Conservation (phyloP, 2,113 vertebrate genomes). For the Actenoides lindsayi region DNA sequence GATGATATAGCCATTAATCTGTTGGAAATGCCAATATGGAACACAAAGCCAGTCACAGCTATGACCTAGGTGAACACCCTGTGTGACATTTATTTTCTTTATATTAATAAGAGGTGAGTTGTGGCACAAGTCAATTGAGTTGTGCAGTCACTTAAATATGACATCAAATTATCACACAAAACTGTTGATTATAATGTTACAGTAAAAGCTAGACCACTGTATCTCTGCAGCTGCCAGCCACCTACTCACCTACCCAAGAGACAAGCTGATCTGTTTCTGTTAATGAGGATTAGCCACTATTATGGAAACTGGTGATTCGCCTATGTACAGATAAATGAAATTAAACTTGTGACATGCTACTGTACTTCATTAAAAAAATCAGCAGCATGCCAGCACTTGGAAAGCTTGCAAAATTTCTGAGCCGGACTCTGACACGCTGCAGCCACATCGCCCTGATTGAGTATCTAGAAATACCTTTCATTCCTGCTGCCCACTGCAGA, state of each 20-base stretch:
- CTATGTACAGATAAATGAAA: not conserved
- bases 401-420: not conserved
- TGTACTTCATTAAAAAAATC: not conserved
- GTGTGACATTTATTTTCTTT: not conserved
- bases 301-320: not conserved
- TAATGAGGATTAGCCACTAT: not conserved
- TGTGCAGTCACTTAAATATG: not conserved
- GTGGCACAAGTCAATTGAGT: not conserved
- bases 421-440: not conserved
- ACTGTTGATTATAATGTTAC: not conserved
- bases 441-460: not conserved
- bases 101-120: not conserved
- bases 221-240: not conserved
- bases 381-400: not conserved
- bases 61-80: not conserved
- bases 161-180: not conserved
- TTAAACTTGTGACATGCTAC: not conserved
- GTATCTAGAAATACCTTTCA: not conserved
- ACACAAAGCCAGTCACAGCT: not conserved
- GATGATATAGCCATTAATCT: not conserved
- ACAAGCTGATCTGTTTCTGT: not conserved
- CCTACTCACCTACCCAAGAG: not conserved
- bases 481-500: not conserved
- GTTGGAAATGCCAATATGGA: not conserved
- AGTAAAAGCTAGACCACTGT: not conserved